These are phyloP conservation scores for Glyptemys insculpta DNA, from an alignment of 2,797 vertebrate genomes.

Conservation along the genomic window DNA sequence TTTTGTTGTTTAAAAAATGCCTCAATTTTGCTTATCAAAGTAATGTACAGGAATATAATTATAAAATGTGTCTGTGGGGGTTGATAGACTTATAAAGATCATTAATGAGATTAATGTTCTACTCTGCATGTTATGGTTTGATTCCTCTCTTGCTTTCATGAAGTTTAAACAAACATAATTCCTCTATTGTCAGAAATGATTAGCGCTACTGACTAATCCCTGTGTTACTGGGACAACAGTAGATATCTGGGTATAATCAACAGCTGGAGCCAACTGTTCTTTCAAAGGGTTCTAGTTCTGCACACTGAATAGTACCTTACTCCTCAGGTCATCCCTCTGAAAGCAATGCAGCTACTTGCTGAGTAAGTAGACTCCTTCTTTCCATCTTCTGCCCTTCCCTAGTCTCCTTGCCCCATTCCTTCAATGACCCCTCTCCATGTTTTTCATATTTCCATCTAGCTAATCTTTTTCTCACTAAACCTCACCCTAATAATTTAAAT, in stretches of 20 bases:
- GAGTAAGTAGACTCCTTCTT: neutral
- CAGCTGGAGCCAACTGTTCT: no score
- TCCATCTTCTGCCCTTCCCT: neutral
- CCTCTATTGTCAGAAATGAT: neutral
- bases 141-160: neutral
- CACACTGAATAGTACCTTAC: neutral
- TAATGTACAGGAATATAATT: neutral
- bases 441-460: neutral
- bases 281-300: no score
- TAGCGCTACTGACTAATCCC: neutral
- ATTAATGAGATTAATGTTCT: neutral
- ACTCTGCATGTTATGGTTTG: accelerated
- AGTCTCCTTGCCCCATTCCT: neutral
- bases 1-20: neutral
- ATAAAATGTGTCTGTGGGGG: neutral
- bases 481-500: neutral
- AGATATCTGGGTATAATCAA: neutral
- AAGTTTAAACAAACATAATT: neutral
- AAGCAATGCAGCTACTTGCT: neutral
- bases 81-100: neutral
- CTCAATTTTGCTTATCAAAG: neutral
- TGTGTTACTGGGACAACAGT: neutral
- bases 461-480: neutral
- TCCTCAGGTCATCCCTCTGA: neutral
- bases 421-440: neutral